Base-by-base conservation (phyloP, 2,113 vertebrate species). In the Myanophis thanlyinensis region DNA sequence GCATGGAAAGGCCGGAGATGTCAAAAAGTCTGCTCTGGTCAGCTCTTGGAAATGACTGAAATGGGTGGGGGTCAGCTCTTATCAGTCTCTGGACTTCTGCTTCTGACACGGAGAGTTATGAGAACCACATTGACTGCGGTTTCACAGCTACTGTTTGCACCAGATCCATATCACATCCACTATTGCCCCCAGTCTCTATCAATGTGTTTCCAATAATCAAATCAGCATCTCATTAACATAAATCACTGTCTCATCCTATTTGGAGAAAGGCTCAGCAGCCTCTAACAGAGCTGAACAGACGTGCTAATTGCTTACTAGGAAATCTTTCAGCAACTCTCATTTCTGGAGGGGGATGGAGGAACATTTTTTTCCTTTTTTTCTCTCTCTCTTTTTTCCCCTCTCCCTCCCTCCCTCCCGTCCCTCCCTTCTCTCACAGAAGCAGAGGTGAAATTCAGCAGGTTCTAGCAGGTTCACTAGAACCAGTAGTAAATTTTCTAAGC, bases 281-380 rank as follows among this genome's bases (percentile, higher is more conserved):
- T 80, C 18, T 35, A 44, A 22, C 73, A 1, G 73, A 80, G 73
- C 15, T 80, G 73, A 80, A 80, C 73, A 44, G 73, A 80, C 18
- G 2, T 9, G 35, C 73, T 80, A 44, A 80, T 44, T 80, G 73
- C 35, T 80, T 44, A 22, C 18, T 22, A 22, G 73, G 73, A 80
- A 80, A 80, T 44, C 18, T 80, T 80, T 80, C 73, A 80, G 7
- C 73, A 80, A 80, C 35, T 80, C 73, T 40, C 73, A 80, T 7
- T 40, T 7, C 73, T 80, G 73, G 73, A 80, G 73, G 73, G 35
- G 6, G 23, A 8, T 44, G 35, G 6, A 44, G 35, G 20, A 35
- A 35, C 3, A 0, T 53, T 3, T 6, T 22, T 1, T 13, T 18
- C 18, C 52, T 5, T 18, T 15, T 1, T 1, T 5, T 1, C 52